These are phyloP conservation scores for Chymomyza procnemis DNA, from an alignment of 2,888 invertebrate genomes.

Conservation along the genomic window DNA sequence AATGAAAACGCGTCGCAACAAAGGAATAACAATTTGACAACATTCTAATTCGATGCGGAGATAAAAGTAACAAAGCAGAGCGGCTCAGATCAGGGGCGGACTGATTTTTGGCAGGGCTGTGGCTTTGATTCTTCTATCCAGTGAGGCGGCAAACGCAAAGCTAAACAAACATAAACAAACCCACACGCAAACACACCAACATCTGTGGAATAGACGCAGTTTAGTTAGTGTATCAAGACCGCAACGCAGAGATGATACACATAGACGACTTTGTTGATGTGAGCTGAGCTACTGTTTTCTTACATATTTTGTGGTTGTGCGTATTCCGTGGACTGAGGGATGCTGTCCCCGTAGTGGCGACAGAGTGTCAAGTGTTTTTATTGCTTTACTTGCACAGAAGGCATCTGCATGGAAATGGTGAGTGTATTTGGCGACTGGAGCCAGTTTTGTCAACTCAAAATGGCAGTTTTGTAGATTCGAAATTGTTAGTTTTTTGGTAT, in stretches of 20 bases:
- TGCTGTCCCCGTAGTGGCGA: slow-evolving; percentile 21
- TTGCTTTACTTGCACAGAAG: slow-evolving; percentile 36
- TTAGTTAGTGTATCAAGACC: slow-evolving; percentile 27
- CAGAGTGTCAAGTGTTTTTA: slow-evolving; percentile 70
- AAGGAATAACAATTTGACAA: slow-evolving; percentile 78
- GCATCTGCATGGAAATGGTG: not conserved
- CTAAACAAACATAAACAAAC: slow-evolving; percentile 71
- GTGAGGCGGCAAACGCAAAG: slow-evolving; percentile 72
- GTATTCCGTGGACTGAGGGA: not conserved
- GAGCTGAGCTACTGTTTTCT: slow-evolving; percentile 1
- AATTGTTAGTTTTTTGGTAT: too few species aligned
- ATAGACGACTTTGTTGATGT: slow-evolving; percentile 8
- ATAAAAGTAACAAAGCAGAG: slow-evolving; percentile 68
- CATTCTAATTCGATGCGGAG: slow-evolving; percentile 77
- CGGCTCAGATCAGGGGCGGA: slow-evolving; percentile 1
- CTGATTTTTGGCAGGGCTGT: slow-evolving; percentile 38
- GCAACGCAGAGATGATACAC: slow-evolving; percentile 37
- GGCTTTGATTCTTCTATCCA: slow-evolving; percentile 62
- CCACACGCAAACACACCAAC: slow-evolving; percentile 18
- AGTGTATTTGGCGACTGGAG: not conserved
- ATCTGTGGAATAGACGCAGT: slow-evolving; percentile 12
- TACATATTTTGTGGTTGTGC: slow-evolving; percentile 5
- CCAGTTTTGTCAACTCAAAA: not conserved
- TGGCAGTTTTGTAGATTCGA: not conserved
- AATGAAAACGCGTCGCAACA: slow-evolving; percentile 70